These are phyloP conservation scores for Crioceris asparagi DNA, from an alignment of 2,888 invertebrate genomes.

Conservation along the genomic window DNA sequence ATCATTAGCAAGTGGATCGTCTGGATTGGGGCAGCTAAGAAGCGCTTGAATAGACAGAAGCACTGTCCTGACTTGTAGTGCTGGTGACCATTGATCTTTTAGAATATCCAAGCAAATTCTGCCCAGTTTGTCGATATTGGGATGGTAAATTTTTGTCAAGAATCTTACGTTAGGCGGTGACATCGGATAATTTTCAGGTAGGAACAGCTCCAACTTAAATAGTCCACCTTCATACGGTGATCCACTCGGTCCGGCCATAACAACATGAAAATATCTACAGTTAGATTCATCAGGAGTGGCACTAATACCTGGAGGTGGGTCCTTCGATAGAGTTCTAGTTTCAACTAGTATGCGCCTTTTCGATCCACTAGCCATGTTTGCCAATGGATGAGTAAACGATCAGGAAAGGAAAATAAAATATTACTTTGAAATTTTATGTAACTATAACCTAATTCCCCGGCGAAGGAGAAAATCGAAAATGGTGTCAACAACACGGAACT, in stretches of 20 bases:
- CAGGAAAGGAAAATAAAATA: no score
- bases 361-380: slow-evolving; percentile 37
- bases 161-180: slow-evolving; percentile 99
- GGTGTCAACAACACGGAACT: no score
- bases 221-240: slow-evolving; percentile 98
- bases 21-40: slow-evolving; percentile 90
- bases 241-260: slow-evolving; percentile 86
- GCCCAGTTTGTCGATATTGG: slow-evolving; percentile 98
- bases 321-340: slow-evolving; percentile 92
- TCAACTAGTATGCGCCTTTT: slow-evolving; percentile 90
- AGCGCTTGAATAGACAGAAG: slow-evolving; percentile 96
- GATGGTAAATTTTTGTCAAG: slow-evolving; percentile 99
- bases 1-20: slow-evolving; percentile 96
- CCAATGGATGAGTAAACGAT: neutral
- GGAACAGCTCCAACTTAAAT: slow-evolving; percentile 95
- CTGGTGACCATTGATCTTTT: slow-evolving; percentile 98
- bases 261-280: slow-evolving; percentile 88
- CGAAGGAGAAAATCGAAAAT: no score
- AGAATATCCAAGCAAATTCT: slow-evolving; percentile 98
- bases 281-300: slow-evolving; percentile 93
- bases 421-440: no score
- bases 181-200: slow-evolving; percentile 99
- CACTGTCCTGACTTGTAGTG: slow-evolving; percentile 97
- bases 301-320: slow-evolving; percentile 96
- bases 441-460: no score